Conservation (phyloP, 2,888 invertebrate genomes). For the Bruchidius siliquastri region DNA sequence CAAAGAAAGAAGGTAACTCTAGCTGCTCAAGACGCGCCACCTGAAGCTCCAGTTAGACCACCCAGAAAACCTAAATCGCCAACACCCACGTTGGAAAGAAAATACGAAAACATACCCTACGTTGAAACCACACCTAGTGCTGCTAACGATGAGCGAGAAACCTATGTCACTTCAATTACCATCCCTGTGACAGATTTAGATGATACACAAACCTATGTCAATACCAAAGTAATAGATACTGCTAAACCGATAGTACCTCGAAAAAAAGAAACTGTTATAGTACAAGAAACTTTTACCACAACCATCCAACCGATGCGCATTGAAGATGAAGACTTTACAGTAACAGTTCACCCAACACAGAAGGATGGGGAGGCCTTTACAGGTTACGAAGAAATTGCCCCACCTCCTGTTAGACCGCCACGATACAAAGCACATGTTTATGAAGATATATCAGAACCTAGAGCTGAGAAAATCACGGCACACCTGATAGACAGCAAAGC, state of each 20-base stretch:
- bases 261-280: constrained; percentile 28
- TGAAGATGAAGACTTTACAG: constrained; percentile 39
- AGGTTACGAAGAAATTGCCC: constrained; percentile 22
- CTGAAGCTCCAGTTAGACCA: constrained; percentile 29
- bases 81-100: constrained; percentile 34
- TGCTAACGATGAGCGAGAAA: background rate
- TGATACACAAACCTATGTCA: constrained; percentile 15
- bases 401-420: constrained; percentile 25
- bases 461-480: constrained; percentile 25
- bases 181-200: constrained; percentile 25
- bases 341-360: constrained; percentile 36
- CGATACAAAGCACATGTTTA: constrained; percentile 32
- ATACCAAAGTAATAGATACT: constrained; percentile 24
- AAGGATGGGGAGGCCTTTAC: constrained; percentile 36
- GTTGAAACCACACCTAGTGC: constrained; percentile 35
- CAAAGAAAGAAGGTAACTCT: constrained; percentile 28
- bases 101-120: constrained; percentile 40
- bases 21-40: constrained; percentile 30
- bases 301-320: constrained; percentile 37
- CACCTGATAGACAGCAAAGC: constrained; percentile 40
- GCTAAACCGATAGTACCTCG: constrained; percentile 28
- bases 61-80: constrained; percentile 39
- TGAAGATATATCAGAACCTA: constrained; percentile 34
- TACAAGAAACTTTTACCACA: constrained; percentile 39
- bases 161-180: constrained; percentile 9